Percentiles rank a stretch among this genome's conserved stretches.
phyloP scores from a whole-genome alignment of 2,113 vertebrate species.

The Symphodus melops region DNA sequence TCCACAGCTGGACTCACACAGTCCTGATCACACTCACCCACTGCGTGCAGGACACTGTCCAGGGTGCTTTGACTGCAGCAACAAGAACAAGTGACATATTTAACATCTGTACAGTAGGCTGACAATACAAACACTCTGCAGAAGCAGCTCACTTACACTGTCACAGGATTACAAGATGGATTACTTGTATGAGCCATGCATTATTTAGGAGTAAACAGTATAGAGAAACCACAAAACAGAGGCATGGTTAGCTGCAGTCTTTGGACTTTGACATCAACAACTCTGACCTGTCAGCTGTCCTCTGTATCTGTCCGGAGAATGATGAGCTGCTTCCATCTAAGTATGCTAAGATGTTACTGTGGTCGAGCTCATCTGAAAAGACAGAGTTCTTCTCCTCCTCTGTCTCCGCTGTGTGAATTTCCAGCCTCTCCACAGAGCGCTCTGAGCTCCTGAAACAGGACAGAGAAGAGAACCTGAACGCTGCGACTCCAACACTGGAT shows the following conservation, averaged over 20 bases:
- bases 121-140: background rate
- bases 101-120: background rate
- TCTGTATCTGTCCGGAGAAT: slow-evolving; percentile 21
- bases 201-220: slow-evolving; percentile 13
- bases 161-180: slow-evolving; percentile 1
- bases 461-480: slow-evolving; percentile 41
- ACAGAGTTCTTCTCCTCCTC: slow-evolving; percentile 49
- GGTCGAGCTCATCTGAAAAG: slow-evolving; percentile 32
- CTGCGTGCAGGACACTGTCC: slow-evolving; percentile 9
- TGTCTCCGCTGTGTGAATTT: slow-evolving; percentile 18
- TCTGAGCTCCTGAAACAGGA: slow-evolving; percentile 47
- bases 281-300: slow-evolving; percentile 70
- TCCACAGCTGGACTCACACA: slow-evolving; percentile 60
- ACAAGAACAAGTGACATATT: slow-evolving; percentile 5
- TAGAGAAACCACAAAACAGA: background rate
- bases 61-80: slow-evolving; percentile 26
- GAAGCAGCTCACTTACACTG: slow-evolving; percentile 7
- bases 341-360: slow-evolving; percentile 45
- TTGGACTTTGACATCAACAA: background rate
- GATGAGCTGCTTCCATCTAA: slow-evolving; percentile 17
- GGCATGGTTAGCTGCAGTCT: background rate
- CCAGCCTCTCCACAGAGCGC: slow-evolving; percentile 30
- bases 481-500: slow-evolving; percentile 27
- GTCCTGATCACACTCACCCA: slow-evolving; percentile 53
- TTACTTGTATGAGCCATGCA: slow-evolving; percentile 8